A percentile compares a stretch with the other conserved stretches of the same genome.
These are phyloP conservation scores for Camponotus vicinus DNA, from an alignment of 1,140 invertebrate genomes.

Conservation along the genomic window DNA sequence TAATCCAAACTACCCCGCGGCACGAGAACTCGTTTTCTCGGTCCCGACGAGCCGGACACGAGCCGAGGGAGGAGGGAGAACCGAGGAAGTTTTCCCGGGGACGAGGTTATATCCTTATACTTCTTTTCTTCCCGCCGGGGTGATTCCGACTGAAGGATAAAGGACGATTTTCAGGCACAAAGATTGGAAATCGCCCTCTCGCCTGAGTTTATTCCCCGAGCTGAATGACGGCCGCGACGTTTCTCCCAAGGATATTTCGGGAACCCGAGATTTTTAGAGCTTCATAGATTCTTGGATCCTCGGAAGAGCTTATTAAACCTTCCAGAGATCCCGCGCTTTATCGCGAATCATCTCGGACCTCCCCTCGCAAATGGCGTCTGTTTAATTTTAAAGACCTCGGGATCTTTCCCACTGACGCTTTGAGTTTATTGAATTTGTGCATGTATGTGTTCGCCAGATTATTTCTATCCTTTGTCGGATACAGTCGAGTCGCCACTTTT, in stretches of 20 bases:
- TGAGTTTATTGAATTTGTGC: no score
- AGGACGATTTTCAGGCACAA: slow-evolving; percentile 70
- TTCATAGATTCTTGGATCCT: slow-evolving; percentile 26
- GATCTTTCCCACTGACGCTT: not conserved
- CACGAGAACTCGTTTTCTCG: slow-evolving; percentile 63
- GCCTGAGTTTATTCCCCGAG: slow-evolving; percentile 63
- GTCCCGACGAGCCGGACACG: not conserved
- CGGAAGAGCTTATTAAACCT: slow-evolving; percentile 11
- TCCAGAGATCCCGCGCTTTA: slow-evolving; percentile 3
- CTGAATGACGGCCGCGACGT: slow-evolving; percentile 39
- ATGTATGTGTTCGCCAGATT: not conserved
- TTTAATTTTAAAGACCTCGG: not conserved
- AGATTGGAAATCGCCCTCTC: slow-evolving; percentile 71
- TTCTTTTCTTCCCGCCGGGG: slow-evolving; percentile 28
- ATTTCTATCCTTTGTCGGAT: not conserved
- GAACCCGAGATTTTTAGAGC: slow-evolving; percentile 37
- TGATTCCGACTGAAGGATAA: slow-evolving; percentile 64
- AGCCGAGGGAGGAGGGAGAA: not conserved
- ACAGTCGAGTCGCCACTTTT: not conserved
- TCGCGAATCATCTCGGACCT: not conserved
- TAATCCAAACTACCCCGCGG: slow-evolving; percentile 77
- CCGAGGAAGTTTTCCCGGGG: slow-evolving; percentile 47
- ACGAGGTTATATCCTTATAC: slow-evolving; percentile 46
- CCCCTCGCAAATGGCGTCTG: not conserved
- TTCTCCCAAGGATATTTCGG: slow-evolving; percentile 22